Evolutionary conservation across 1,140 invertebrate genomes (phyloP).

Genomic region (Luehdorfia chinensis): DNA sequence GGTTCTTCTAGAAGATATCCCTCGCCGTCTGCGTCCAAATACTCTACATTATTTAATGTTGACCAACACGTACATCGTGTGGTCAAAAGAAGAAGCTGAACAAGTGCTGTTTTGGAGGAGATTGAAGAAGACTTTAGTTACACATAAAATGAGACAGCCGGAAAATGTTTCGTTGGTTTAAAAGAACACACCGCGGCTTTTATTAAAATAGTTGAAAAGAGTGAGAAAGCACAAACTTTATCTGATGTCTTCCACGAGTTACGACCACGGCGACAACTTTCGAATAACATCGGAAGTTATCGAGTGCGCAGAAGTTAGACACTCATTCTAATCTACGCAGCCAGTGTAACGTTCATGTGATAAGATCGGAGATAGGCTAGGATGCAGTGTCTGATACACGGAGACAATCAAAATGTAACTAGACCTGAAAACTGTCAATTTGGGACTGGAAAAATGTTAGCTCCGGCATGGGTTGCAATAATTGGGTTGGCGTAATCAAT

Average conservation of each 20-base stretch:
- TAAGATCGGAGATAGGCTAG: too few species aligned
- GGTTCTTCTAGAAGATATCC: constrained; percentile 81
- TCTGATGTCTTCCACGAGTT: background rate
- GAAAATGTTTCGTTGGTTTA: constrained; percentile 56
- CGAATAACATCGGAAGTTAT: too few species aligned
- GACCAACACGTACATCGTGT: constrained; percentile 81
- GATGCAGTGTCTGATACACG: too few species aligned
- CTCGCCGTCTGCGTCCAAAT: constrained; percentile 76
- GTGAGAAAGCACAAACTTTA: background rate
- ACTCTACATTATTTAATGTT: constrained; percentile 81
- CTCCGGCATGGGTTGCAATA: too few species aligned
- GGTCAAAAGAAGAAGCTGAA: constrained; percentile 72
- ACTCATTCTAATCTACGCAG: too few species aligned
- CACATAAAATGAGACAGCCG: constrained; percentile 38
- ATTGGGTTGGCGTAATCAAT: too few species aligned
- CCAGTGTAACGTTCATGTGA: too few species aligned
- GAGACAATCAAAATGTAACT: too few species aligned
- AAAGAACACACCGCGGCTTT: constrained; percentile 5
- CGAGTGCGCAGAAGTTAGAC: too few species aligned
- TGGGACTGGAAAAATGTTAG: too few species aligned
- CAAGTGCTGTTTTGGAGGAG: constrained; percentile 62
- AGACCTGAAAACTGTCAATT: too few species aligned
- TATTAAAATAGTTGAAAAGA: background rate
- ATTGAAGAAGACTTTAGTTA: constrained; percentile 53
- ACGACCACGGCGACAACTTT: too few species aligned